Evolutionary conservation across 2,797 vertebrate species (phyloP), one percentile per base, ranked within the genome.

Genomic region (Pogonophryne albipinna): DNA sequence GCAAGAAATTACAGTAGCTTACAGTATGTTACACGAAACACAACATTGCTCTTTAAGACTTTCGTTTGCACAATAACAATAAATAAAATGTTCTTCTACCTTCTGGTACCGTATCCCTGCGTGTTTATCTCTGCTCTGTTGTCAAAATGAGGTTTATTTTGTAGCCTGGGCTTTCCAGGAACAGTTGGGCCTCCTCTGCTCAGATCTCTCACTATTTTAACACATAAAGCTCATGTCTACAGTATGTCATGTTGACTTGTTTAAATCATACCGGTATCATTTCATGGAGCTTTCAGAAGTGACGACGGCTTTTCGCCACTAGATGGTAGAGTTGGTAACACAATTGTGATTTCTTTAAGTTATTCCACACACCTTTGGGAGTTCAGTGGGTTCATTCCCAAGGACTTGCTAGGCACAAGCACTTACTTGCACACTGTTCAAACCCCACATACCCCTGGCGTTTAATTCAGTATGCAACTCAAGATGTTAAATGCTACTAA

Each of bases 351-450:
- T 61, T 15, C 8, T 53, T 42, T 11, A 15, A 51, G 66, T 75
- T 62, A 45, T 74, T 78, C 61, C 74, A 69, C 74, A 67, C 88
- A 89, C 86, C 83, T 84, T 47, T 16, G 80, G 82, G 90, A 87
- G 92, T 94, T 93, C 89, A 94, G 0, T 68, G 90, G 73, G 93
- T 94, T 94, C 89, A 88, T 87, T 84, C 79, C 80, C 82, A 89
- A 90, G 90, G 87, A 91, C 79, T 88, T 77, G 71, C 59, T 83
- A 88, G 82, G 86, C 79, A 78, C 58, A 85, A 80, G 84, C 75
- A 75, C 59, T 84, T 68, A 69, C 80, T 87, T 77, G 73, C 82
- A 81, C 17, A 49, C 67, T 61, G 50, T 68, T 72, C 58, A 76
- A 44, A 51, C 56, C 70, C 41, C 62, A 53, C 84, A 74, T 80